Percentiles rank a stretch among this genome's conserved stretches.
phyloP scores from a whole-genome alignment of 2,113 vertebrate genomes.

The Sceloporus undulatus region DNA sequence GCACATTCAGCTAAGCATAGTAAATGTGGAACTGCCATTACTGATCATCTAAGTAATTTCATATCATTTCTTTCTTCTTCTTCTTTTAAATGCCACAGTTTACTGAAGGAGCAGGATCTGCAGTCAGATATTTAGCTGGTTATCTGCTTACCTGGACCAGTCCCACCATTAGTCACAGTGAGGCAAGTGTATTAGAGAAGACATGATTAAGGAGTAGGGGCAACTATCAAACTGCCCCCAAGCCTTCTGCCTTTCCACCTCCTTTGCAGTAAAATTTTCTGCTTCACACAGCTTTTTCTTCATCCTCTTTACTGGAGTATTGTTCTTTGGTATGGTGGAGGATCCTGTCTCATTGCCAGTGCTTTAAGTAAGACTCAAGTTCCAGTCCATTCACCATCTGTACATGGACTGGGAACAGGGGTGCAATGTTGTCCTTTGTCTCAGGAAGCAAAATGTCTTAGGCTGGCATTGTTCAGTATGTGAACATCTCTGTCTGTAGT shows the following conservation, averaged over 20 bases:
- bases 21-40: neutral
- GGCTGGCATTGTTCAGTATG: neutral
- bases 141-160: neutral
- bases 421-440: neutral
- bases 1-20: slow-evolving; percentile 27
- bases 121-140: neutral
- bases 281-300: neutral
- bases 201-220: neutral
- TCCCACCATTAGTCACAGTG: neutral
- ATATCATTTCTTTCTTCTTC: neutral
- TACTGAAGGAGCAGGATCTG: neutral
- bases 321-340: neutral
- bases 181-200: neutral
- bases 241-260: neutral
- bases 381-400: too few relatives aligned
- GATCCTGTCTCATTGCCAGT: neutral
- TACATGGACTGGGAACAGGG: too few relatives aligned
- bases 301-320: neutral
- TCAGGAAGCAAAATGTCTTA: neutral
- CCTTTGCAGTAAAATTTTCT: neutral
- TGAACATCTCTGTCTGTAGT: neutral
- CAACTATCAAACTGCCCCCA: neutral
- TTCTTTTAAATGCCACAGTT: neutral
- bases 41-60: neutral
- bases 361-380: neutral